These are phyloP conservation scores for Vicugna pacos DNA, from an alignment of 2,113 vertebrate species.

Conservation along the genomic window DNA sequence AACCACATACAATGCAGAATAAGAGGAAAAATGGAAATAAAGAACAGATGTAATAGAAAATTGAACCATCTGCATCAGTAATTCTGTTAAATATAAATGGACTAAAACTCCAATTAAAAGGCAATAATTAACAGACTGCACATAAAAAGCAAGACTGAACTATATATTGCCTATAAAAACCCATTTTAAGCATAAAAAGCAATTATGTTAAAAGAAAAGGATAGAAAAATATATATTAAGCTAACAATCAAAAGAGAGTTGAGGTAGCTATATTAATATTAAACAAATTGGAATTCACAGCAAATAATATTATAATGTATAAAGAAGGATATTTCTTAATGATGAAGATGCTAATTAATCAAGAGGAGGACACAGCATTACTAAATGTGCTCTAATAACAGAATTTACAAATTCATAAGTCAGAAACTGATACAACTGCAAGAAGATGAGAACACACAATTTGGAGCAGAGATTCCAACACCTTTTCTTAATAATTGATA, in stretches of 20 bases:
- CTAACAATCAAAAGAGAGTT: not conserved
- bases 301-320: not conserved
- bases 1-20: not conserved
- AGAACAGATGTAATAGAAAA: not conserved
- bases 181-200: not conserved
- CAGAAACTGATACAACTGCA: not conserved
- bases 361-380: not conserved
- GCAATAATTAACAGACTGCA: not conserved
- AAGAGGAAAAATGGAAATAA: not conserved
- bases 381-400: not conserved
- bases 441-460: not conserved
- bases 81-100: not conserved
- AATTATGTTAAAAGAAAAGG: not conserved
- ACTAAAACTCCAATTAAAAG: not conserved
- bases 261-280: not conserved
- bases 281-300: not conserved
- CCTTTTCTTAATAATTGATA: conserved; percentile 11
- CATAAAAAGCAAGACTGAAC: not conserved
- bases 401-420: not conserved
- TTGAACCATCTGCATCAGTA: not conserved
- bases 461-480: not conserved
- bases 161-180: not conserved
- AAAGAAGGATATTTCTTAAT: conserved; percentile 33
- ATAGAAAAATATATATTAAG: not conserved
- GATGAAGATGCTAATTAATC: not conserved